phyloP scores from a whole-genome alignment of 2,888 invertebrate genomes.

The Meandrusa payeni region DNA sequence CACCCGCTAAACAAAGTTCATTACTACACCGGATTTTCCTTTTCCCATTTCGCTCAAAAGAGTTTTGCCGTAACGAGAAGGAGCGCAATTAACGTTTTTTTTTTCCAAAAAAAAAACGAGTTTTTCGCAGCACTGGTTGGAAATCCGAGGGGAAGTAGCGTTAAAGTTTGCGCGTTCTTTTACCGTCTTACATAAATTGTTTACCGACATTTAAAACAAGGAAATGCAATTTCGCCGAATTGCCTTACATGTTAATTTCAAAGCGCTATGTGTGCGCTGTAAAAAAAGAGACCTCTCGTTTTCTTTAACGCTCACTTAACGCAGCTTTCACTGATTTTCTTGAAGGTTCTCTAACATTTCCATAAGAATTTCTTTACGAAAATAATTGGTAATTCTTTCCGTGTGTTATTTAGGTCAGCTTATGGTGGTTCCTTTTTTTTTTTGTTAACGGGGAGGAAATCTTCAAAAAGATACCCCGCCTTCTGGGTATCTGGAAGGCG shows the following conservation, averaged over 20 bases:
- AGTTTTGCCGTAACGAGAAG: conserved; percentile 33
- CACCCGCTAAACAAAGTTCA: conserved; percentile 24
- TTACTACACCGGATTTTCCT: conserved; percentile 23
- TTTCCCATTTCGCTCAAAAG: conserved; percentile 25
- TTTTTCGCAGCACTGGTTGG: conserved; percentile 22
- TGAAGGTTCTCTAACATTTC: no score
- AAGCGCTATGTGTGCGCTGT: background rate
- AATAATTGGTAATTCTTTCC: no score
- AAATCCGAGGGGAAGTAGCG: conserved; percentile 21
- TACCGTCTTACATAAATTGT: conserved; percentile 23
- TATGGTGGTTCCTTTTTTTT: no score
- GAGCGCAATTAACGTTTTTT: conserved; percentile 34
- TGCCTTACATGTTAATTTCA: conserved; percentile 14
- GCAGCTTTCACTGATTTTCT: background rate
- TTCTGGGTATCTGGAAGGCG: no score
- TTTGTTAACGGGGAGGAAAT: no score
- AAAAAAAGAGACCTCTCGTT: background rate
- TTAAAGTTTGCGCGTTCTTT: conserved; percentile 22
- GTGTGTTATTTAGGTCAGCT: no score
- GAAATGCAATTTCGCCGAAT: conserved; percentile 22
- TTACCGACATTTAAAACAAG: conserved; percentile 26
- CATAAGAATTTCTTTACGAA: no score
- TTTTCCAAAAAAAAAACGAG: conserved; percentile 12
- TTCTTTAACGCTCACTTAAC: background rate
- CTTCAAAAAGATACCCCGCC: no score